These are phyloP conservation scores for Gallinago stenura DNA, from an alignment of 2,797 vertebrate species.

Conservation along the genomic window DNA sequence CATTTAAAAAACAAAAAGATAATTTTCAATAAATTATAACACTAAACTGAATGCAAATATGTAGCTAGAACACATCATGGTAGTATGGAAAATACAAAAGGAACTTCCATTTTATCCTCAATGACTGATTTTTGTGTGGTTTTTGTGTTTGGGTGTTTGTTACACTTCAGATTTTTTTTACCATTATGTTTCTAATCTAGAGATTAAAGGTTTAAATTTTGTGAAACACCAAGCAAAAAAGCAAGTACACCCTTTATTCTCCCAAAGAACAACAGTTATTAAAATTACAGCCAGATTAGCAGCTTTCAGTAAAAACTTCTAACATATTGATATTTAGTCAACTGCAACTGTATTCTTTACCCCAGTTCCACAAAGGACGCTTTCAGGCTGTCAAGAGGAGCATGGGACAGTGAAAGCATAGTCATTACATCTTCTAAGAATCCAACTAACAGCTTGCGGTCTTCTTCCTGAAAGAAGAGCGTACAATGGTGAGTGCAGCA, in stretches of 20 bases:
- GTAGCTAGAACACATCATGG: neutral
- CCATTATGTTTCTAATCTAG: neutral
- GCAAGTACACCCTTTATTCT: neutral
- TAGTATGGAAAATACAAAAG: neutral
- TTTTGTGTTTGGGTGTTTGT: neutral
- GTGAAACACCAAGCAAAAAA: neutral
- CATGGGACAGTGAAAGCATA: constrained; percentile 94
- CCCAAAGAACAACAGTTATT: neutral
- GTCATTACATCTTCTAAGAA: constrained; percentile 99
- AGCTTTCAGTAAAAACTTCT: neutral
- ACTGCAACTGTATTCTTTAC: constrained; percentile 77
- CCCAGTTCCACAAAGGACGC: constrained; percentile 98
- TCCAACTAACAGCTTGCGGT: constrained; percentile 95
- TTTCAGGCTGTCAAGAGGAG: constrained; percentile 96
- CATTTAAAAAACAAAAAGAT: neutral
- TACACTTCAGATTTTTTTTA: neutral
- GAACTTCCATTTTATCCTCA: neutral
- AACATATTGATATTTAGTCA: neutral
- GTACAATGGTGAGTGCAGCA: neutral
- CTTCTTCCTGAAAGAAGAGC: constrained; percentile 88
- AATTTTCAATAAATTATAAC: neutral
- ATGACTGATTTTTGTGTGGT: neutral
- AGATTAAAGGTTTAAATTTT: neutral
- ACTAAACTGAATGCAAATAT: neutral
- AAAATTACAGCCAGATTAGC: neutral